Evolutionary conservation across 2,888 invertebrate species (phyloP), one percentile per base, ranked within the genome.

Genomic region (Erpobdella octoculata): DNA sequence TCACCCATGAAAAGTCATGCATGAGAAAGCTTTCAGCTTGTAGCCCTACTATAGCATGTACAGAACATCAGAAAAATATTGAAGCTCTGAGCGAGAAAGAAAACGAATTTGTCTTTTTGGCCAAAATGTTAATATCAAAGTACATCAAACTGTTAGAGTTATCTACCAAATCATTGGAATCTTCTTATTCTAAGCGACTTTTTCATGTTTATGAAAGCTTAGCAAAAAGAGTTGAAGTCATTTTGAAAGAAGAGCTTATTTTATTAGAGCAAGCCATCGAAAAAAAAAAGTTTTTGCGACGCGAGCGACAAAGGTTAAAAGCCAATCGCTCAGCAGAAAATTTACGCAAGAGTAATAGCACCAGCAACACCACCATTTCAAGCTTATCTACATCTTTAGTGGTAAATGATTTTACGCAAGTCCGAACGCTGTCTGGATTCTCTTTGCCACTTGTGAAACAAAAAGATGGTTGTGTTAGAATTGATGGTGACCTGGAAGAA

Each of bases 121-220:
- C 48, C n/a, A 46, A 53, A n/a, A 2, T n/a, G 3, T 21, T 46
- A n/a, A 6, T 69, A 31, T 28, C 53, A 12, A 33, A 21, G n/a
- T 69, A 69, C 21, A n/a, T 61, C 15, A 72, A 71, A 35, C 58
- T 76, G 18, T 75, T 71, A 58, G 71, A 69, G 28, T 62, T 75
- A 18, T 64, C 73, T 2, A 69, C 72, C n/a, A 73, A 73, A 28
- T 46, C 67, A 1, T 25, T 74, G n/a, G 75, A 76, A 62, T 69
- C 70, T 58, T 71, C 73, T 12, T 74, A 74, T 31, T 71, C 73
- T 1, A 74, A 73, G 69, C 75, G 69, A 37, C 69, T 75, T n/a
- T 73, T 75, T 53, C 58, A 31, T 0, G 59, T 73, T 25, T 76
- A 72, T 46, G 72, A 74, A 33, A 70, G 70, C 37, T 15, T 74